Conservation (phyloP, 2,113 vertebrate species). For the Urocolius indicus region DNA sequence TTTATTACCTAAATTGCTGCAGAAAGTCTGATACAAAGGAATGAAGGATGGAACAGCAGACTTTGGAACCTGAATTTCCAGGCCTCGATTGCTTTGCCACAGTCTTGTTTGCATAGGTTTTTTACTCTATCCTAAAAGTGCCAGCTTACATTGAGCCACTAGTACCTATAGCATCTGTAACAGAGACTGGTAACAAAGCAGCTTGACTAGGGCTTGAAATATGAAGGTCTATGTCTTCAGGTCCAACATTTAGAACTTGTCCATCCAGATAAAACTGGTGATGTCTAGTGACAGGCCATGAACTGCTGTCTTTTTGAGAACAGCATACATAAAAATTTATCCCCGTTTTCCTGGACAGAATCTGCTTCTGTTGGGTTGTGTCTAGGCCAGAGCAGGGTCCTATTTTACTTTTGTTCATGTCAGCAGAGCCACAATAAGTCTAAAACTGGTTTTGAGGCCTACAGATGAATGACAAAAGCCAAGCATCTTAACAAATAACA, state of each 20-base stretch:
- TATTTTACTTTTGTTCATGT: background rate
- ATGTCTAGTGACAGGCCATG: background rate
- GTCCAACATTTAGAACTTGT: background rate
- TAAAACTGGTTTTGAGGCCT: background rate
- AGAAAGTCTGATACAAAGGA: conserved; percentile 53
- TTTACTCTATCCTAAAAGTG: background rate
- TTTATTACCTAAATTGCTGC: conserved; percentile 50
- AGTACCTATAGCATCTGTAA: accelerated
- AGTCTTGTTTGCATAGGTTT: background rate
- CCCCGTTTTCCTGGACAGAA: background rate
- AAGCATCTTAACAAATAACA: background rate
- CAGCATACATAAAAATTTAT: background rate
- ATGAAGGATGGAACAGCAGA: conserved; percentile 20
- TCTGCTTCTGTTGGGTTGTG: background rate
- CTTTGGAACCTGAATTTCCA: conserved; percentile 61
- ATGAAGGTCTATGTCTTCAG: background rate
- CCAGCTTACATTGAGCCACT: background rate
- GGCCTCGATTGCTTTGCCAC: background rate
- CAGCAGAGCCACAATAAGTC: background rate
- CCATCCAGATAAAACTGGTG: background rate
- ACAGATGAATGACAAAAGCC: background rate
- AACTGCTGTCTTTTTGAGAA: background rate
- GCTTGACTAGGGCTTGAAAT: background rate
- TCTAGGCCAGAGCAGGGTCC: background rate
- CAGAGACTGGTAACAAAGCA: background rate